Evolutionary conservation across 2,888 invertebrate species (phyloP).

Genomic region (Podotricha telesiphe): DNA sequence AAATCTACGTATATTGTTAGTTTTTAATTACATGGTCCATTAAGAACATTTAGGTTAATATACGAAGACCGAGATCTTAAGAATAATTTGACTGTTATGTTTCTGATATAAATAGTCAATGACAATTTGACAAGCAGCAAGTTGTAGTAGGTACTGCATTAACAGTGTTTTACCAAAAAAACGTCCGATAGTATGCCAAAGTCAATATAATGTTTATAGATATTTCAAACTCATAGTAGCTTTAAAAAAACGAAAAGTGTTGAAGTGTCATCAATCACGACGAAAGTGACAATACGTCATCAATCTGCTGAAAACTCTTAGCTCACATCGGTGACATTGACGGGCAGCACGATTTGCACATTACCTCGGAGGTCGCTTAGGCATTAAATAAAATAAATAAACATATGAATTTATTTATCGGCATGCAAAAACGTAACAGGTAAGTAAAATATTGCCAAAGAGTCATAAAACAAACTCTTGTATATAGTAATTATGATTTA

Average conservation of each 20-base stretch:
- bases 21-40: background rate
- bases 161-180: background rate
- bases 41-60: conserved; percentile 10
- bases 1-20: background rate
- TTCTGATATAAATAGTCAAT: background rate
- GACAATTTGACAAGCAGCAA: background rate
- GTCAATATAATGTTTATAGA: conserved; percentile 20
- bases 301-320: conserved; percentile 61
- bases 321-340: conserved; percentile 48
- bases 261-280: conserved; percentile 61
- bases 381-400: conserved; percentile 27
- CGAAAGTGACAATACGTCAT: conserved; percentile 62
- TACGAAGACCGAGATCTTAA: background rate
- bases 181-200: background rate
- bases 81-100: background rate
- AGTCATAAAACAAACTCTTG: background rate
- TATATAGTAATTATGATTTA: background rate
- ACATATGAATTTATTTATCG: conserved; percentile 9
- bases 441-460: background rate
- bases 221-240: conserved; percentile 22
- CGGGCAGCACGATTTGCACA: conserved; percentile 45
- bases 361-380: conserved; percentile 39
- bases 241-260: conserved; percentile 41
- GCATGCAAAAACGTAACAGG: background rate
- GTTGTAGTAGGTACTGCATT: background rate